phyloP scores from a whole-genome alignment of 2,113 vertebrate genomes.

The Chlamydotis undulata region DNA sequence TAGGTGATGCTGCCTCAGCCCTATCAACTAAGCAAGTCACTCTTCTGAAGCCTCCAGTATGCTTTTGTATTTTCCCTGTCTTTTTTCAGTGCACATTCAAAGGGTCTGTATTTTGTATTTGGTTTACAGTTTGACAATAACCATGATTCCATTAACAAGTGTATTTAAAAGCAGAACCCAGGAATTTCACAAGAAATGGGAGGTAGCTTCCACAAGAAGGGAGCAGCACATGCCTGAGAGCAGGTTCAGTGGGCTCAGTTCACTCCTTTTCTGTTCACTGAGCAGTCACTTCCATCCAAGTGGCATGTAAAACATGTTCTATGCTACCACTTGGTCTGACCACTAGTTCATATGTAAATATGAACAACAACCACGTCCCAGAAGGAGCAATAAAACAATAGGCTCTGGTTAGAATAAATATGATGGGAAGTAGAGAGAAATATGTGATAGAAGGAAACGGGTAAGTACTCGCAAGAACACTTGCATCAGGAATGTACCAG shows the following conservation, averaged over 20 bases:
- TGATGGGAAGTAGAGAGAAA: not conserved
- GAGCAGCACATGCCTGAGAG: not conserved
- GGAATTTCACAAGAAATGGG: not conserved
- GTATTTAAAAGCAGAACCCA: not conserved
- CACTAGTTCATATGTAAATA: not conserved
- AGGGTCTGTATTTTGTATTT: not conserved
- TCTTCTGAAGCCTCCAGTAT: not conserved
- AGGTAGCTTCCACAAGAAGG: not conserved
- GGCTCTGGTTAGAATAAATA: not conserved
- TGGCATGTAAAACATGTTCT: not conserved
- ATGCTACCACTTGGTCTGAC: not conserved
- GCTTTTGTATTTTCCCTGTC: not conserved
- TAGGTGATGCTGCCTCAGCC: not conserved
- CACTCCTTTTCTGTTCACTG: rapidly evolving
- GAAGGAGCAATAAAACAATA: not conserved
- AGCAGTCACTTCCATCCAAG: not conserved
- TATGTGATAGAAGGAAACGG: not conserved
- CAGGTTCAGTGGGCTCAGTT: not conserved
- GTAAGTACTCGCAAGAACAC: not conserved
- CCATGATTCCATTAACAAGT: not conserved
- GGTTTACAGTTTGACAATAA: not conserved
- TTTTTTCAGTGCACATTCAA: not conserved
- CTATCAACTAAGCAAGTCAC: not conserved
- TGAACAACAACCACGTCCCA: not conserved
- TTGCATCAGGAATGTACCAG: not conserved